These are phyloP conservation scores for Andrena bicolor DNA, from an alignment of 2,888 invertebrate genomes.

Conservation along the genomic window DNA sequence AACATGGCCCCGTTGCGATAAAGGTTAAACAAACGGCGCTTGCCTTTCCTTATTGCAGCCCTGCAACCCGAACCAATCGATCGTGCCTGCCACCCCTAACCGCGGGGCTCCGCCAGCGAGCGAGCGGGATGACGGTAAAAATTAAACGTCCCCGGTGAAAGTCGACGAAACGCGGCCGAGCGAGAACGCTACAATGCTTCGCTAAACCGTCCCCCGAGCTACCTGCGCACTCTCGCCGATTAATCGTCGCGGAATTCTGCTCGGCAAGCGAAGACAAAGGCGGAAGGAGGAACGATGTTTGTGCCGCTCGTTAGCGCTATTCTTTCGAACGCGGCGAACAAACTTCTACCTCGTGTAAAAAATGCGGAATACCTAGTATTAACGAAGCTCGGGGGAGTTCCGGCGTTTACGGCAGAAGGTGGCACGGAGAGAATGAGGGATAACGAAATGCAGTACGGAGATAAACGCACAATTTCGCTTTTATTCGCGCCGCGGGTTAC, in stretches of 20 bases:
- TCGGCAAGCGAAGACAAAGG: not conserved
- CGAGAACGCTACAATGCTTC: not conserved
- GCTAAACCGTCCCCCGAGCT: not conserved
- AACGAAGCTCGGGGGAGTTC: not conserved
- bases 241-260: not conserved
- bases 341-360: not conserved
- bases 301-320: not conserved
- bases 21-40: conserved; percentile 28
- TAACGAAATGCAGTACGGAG: not conserved
- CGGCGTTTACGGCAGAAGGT: not conserved
- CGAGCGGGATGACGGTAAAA: not conserved
- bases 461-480: not conserved
- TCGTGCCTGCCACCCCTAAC: not conserved
- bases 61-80: conserved; percentile 21
- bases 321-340: not conserved
- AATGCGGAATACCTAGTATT: not conserved
- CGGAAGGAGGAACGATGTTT: not conserved
- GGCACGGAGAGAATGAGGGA: not conserved
- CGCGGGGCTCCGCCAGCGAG: not conserved
- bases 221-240: not conserved
- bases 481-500: not conserved
- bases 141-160: not conserved
- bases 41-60: conserved; percentile 15
- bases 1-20: conserved; percentile 30
- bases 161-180: not conserved